Percentiles rank a stretch among this genome's conserved stretches.
phyloP scores from a whole-genome alignment of 2,797 vertebrate species.

The Anguilla megastoma region DNA sequence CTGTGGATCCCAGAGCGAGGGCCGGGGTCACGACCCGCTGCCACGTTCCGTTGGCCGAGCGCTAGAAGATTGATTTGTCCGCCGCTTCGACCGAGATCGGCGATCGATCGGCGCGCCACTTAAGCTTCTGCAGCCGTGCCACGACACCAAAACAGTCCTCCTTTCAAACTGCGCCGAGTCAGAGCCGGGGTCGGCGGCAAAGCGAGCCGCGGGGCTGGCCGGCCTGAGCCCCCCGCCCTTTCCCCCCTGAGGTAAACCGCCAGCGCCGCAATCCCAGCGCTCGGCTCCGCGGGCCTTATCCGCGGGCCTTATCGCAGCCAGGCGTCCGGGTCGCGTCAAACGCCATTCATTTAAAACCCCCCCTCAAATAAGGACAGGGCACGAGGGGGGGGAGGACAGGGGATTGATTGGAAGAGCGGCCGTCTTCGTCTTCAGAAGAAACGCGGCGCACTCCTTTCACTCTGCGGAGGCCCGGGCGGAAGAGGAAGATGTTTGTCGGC shows the following conservation, averaged over 20 bases:
- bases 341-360: slow-evolving; percentile 48
- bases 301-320: slow-evolving; percentile 49
- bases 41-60: neutral
- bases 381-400: neutral
- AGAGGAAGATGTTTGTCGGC: slow-evolving; percentile 33
- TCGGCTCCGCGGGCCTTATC: slow-evolving; percentile 51
- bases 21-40: neutral
- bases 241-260: slow-evolving; percentile 53
- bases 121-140: neutral
- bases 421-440: neutral
- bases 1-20: neutral
- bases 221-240: slow-evolving; percentile 22
- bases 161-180: slow-evolving; percentile 41
- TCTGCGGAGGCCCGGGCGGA: slow-evolving; percentile 8
- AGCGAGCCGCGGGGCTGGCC: slow-evolving; percentile 18
- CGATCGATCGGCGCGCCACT: neutral
- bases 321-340: slow-evolving; percentile 49
- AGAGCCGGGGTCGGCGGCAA: slow-evolving; percentile 27
- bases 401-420: neutral
- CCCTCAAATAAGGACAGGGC: neutral
- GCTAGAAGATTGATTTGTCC: neutral
- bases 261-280: slow-evolving; percentile 57
- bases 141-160: neutral
- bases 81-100: neutral
- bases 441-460: neutral